A percentile compares a stretch with the other conserved stretches of the same genome.
Evolutionary conservation across 2,797 vertebrate species (phyloP).

Genomic region (Eulemur coronatus): DNA sequence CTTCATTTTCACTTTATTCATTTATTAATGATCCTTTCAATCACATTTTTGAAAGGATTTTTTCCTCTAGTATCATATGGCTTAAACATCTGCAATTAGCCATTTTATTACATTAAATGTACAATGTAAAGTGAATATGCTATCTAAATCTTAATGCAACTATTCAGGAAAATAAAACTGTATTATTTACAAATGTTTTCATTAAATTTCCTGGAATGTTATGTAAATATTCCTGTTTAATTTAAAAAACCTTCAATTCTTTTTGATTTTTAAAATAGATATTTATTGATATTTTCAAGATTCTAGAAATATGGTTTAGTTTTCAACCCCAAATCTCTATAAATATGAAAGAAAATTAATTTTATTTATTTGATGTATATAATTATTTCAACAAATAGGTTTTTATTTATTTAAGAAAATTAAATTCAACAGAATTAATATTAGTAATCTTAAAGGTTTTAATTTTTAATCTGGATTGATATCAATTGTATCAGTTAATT

Average conservation of each 20-base stretch:
- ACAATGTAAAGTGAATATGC: not conserved
- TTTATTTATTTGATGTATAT: not conserved
- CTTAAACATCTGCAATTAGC: slow-evolving; percentile 56
- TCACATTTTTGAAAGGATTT: slow-evolving; percentile 46
- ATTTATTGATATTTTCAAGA: not conserved
- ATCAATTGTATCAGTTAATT: not conserved
- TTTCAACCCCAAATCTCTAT: not conserved
- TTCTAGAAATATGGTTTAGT: not conserved
- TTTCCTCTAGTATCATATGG: slow-evolving; percentile 51
- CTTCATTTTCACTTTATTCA: slow-evolving; percentile 58
- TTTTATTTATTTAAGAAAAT: slow-evolving; percentile 24
- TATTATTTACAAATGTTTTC: not conserved
- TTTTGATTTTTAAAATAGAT: not conserved
- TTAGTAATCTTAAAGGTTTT: not conserved
- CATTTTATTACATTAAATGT: slow-evolving; percentile 2
- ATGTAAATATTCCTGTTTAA: not conserved
- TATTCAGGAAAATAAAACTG: not conserved
- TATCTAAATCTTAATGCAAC: not conserved
- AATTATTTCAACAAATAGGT: not conserved
- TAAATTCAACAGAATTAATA: not conserved
- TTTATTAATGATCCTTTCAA: slow-evolving; percentile 70
- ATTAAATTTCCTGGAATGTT: not conserved
- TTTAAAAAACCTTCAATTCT: not conserved
- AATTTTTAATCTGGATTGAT: not conserved
- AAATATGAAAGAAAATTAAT: not conserved